Percentiles rank a stretch among this genome's conserved stretches.
phyloP scores from a whole-genome alignment of 2,888 invertebrate genomes.

The Troides helena region DNA sequence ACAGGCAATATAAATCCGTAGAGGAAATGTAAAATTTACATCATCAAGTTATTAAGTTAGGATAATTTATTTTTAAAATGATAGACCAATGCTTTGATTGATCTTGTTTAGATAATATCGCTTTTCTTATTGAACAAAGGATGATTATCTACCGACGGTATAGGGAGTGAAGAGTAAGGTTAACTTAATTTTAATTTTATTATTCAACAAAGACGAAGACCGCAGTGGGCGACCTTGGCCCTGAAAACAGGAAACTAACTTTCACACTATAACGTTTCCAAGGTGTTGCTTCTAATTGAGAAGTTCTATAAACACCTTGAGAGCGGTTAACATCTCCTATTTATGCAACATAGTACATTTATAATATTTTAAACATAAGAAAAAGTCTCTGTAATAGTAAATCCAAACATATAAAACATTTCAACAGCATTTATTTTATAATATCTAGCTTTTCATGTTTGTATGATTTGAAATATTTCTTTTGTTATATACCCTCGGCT shows the following conservation, averaged over 20 bases:
- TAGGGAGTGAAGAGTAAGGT: constrained; percentile 4
- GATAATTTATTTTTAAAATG: background rate
- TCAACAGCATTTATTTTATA: too few relatives aligned
- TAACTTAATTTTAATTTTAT: constrained; percentile 33
- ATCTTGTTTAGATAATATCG: background rate
- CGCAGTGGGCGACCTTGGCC: constrained; percentile 34
- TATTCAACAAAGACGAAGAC: constrained; percentile 32
- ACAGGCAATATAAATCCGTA: too few relatives aligned
- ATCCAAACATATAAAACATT: too few relatives aligned
- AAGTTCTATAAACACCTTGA: constrained; percentile 1
- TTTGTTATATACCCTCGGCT: too few relatives aligned
- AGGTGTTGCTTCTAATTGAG: constrained; percentile 20
- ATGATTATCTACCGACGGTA: background rate
- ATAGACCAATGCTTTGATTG: background rate
- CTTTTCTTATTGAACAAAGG: background rate
- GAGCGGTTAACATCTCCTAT: too few relatives aligned
- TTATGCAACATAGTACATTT: too few relatives aligned
- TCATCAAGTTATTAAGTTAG: too few relatives aligned
- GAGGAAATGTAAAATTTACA: too few relatives aligned
- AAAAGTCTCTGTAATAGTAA: too few relatives aligned
- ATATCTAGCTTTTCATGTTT: too few relatives aligned
- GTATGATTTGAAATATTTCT: too few relatives aligned
- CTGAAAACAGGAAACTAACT: constrained; percentile 26
- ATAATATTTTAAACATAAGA: too few relatives aligned
- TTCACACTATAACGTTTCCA: background rate